Evolutionary conservation across 1,140 invertebrate species (phyloP).

Genomic region (Sinella curviseta): DNA sequence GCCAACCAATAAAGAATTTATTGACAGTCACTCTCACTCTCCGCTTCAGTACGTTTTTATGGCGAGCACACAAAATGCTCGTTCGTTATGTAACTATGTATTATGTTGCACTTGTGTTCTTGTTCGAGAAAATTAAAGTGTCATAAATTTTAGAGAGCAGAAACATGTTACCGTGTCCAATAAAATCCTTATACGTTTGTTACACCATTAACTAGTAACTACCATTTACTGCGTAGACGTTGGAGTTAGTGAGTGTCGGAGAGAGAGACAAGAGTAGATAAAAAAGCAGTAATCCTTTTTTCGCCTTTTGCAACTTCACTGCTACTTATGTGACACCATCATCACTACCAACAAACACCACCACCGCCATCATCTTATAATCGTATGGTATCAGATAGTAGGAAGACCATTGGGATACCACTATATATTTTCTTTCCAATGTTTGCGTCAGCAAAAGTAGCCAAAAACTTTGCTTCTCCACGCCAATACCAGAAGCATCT

Average conservation of each 20-base stretch:
- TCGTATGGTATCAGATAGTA: background rate
- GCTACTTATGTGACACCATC: background rate
- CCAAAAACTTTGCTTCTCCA: constrained; percentile 13
- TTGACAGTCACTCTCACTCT: background rate
- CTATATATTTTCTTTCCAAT: background rate
- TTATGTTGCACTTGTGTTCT: background rate
- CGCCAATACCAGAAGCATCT: constrained; percentile 23
- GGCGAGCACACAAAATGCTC: constrained; percentile 15
- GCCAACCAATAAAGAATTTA: constrained; percentile 23
- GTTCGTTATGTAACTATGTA: constrained; percentile 2
- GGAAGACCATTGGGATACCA: background rate
- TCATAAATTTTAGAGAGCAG: constrained; percentile 24
- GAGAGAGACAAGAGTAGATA: constrained; percentile 2
- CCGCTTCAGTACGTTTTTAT: background rate
- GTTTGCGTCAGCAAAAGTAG: constrained; percentile 20
- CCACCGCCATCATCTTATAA: background rate
- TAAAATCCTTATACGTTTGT: constrained; percentile 24
- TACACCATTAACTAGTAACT: constrained; percentile 8
- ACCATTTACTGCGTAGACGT: background rate
- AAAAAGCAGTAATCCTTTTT: constrained; percentile 20
- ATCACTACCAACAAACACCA: background rate
- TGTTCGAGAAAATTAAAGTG: constrained; percentile 19
- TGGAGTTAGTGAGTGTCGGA: background rate
- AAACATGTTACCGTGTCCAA: constrained; percentile 27
- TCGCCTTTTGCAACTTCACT: background rate